Percentiles rank a stretch among this genome's conserved stretches.
These are phyloP conservation scores for Ophioninae sp. DNA, from an alignment of 2,888 invertebrate genomes.

Conservation along the genomic window DNA sequence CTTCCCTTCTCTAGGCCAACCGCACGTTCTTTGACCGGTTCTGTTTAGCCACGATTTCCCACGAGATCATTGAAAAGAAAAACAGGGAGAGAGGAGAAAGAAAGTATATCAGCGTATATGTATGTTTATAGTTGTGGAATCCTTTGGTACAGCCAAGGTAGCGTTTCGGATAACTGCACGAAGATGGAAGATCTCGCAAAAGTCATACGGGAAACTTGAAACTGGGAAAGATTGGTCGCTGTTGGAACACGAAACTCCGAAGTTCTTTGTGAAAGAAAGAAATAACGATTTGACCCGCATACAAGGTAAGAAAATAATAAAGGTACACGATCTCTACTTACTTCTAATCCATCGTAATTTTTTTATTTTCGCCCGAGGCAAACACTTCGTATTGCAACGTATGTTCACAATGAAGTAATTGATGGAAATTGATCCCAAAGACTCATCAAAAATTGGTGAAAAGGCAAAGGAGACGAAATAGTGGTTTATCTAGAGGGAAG, in stretches of 20 bases:
- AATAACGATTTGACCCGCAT: conserved; percentile 30
- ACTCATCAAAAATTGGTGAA: too few species aligned
- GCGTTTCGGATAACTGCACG: conserved; percentile 6
- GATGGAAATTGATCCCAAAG: neutral
- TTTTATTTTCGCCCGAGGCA: conserved; percentile 33
- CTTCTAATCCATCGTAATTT: conserved; percentile 55
- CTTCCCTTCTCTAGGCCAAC: neutral
- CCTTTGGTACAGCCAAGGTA: conserved; percentile 33
- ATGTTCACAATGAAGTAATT: conserved; percentile 1
- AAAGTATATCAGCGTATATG: conserved; percentile 14
- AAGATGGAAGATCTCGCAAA: conserved; percentile 47
- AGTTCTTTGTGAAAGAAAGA: conserved; percentile 26
- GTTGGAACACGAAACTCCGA: conserved; percentile 32
- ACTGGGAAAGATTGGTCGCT: conserved; percentile 46
- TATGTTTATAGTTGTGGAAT: conserved; percentile 31
- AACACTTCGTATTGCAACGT: conserved; percentile 36
- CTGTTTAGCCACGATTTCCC: conserved; percentile 57
- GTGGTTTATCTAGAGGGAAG: neutral
- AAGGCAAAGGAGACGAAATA: too few species aligned
- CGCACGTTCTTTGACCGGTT: conserved; percentile 7
- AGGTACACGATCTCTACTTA: conserved; percentile 26
- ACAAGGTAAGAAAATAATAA: conserved; percentile 44
- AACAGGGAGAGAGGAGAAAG: conserved; percentile 27
- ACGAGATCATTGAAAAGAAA: conserved; percentile 56
- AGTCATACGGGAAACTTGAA: conserved; percentile 53